Base-by-base conservation (phyloP, 2,113 vertebrate species). In the Thunnus maccoyii region DNA sequence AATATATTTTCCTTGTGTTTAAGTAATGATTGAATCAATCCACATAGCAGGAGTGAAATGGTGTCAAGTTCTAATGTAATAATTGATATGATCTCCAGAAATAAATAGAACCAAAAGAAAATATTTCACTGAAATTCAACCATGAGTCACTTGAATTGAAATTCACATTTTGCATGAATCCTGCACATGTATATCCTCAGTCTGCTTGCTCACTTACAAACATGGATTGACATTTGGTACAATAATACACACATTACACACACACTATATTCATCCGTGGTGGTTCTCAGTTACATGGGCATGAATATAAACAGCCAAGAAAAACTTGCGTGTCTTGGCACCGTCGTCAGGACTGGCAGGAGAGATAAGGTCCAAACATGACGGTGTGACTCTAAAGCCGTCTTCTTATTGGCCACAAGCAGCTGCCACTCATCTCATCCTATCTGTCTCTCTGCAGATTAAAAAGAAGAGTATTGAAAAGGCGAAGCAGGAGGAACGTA, bases 391-490 rank as follows among this genome's bases (percentile, higher is more conserved):
- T 32, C 76, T 7, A 47, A 69, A 47, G 44, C 55, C 70, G 41
- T n/a, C 58, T 41, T 64, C 36, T 44, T 51, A 87, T 85, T 90
- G 84, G 87, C 61, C 12, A 10, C 10, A 0, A 15, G 6, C 15
- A 0, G 18, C 30, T 67, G 70, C 36, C 67, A 17, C 14, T 81
- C 75, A 51, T 54, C 27, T 71, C 20, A 15, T 46, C 18, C 50
- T 36, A 62, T 70, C 72, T 91, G 27, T 77, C n/a, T 65, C 61
- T 63, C 25, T 72, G 58, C 88, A 99, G 98, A 99, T 99, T 95
- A 99, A 96, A 91, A 97, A 99, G 95, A 99, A 97, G 93, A 99
- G 98, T 70, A 79, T 98, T 73, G 96, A 97, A 57, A 98, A 99
- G 84, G 96, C 95, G 20, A 98, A 99, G 87, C 96, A 97, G 86